phyloP scores from a whole-genome alignment of 2,113 vertebrate genomes.

The Regulus satrapa region DNA sequence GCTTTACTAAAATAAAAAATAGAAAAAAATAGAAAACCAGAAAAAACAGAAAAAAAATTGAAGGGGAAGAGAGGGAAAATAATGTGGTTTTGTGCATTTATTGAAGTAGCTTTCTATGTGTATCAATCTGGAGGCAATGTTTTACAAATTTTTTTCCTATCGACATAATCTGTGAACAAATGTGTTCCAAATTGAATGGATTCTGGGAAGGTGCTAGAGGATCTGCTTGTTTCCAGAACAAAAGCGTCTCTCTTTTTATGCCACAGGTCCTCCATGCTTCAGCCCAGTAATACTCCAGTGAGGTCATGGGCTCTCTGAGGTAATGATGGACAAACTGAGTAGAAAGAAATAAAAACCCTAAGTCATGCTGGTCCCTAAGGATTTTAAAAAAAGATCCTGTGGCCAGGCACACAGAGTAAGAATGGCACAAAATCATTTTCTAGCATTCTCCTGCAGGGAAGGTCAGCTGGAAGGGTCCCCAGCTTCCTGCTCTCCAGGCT shows the following conservation, averaged over 20 bases:
- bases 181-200: not conserved
- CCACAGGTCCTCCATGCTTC: not conserved
- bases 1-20: not conserved
- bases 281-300: not conserved
- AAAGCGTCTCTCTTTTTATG: not conserved
- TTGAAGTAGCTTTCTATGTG: not conserved
- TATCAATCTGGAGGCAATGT: not conserved
- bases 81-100: not conserved
- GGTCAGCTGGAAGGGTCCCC: not conserved
- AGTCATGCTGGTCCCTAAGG: not conserved
- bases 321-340: not conserved
- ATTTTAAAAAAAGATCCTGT: not conserved
- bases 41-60: not conserved
- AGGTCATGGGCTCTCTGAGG: not conserved
- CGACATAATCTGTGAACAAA: not conserved
- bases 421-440: not conserved
- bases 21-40: not conserved
- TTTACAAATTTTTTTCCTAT: not conserved
- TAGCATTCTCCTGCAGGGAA: not conserved
- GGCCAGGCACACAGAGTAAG: fast-evolving
- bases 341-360: fast-evolving
- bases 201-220: not conserved
- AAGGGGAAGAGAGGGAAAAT: fast-evolving
- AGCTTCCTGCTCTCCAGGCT: not conserved
- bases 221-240: not conserved